Base-by-base conservation (phyloP, 2,797 vertebrate genomes). In the Micrastur ruficollis region DNA sequence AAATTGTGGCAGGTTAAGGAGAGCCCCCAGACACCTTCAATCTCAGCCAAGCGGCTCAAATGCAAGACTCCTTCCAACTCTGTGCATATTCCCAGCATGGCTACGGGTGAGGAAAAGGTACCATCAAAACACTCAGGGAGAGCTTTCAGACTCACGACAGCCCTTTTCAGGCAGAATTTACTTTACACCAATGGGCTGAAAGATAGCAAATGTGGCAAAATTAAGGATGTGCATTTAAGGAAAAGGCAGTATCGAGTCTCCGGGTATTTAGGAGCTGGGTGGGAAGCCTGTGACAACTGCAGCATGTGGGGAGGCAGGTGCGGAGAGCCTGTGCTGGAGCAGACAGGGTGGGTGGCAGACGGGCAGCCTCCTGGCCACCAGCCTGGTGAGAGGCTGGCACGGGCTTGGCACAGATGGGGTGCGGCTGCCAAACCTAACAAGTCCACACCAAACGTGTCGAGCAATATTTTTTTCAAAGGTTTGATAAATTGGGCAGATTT, bases 321-420 rank as follows among this genome's bases (percentile, higher is more conserved):
- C 4, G 1, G 16, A 20, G 52, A 27, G 65, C 12, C 1, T 6
- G 59, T 2, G 1, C 14, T 2, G 29, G 52, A 31, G 38, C n/a
- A 50, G 59, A 13, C 13, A 3, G 38, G 31, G 31, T 1, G 10
- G 18, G 59, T 29, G 31, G 46, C 58, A 44, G 44, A 31, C 11
- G 0, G 11, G 49, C 53, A 62, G 78, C 36, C 63, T 72, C 38
- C 40, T 66, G 71, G 81, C 34, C 25, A 9, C 36, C 0, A 1
- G 76, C 49, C 62, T 2, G 1, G 18, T 1, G 0, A 58, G 68
- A 0, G 12, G 44, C 42, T 21, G 44, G 47, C 7, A 1, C 0
- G 1, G 59, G 36, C 42, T 32, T 2, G 0, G 21, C 20, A 10
- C 32, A 71, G n/a, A 52, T 40, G 56, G 47, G 27, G 11, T 17